Conservation (phyloP, 2,888 invertebrate genomes). For the Leptinotarsa tumamoca region DNA sequence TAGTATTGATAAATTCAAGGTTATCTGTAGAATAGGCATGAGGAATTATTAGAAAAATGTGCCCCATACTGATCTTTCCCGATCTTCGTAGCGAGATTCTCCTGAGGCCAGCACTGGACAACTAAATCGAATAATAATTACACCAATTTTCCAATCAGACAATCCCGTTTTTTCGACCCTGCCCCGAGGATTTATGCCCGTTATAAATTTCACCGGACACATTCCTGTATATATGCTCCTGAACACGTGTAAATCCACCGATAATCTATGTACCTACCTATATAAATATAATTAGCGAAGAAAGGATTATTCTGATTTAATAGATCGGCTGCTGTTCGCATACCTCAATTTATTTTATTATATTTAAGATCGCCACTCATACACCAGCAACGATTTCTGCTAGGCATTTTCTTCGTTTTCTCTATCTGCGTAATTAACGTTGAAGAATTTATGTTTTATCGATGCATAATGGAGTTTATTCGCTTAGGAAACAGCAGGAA, state of each 20-base stretch:
- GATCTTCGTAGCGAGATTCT: neutral
- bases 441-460: slow-evolving; percentile 52
- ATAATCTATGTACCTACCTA: slow-evolving; percentile 44
- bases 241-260: slow-evolving; percentile 43
- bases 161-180: neutral
- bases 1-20: too few species aligned
- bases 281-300: slow-evolving; percentile 48
- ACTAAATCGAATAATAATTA: slow-evolving; percentile 16
- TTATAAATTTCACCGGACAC: slow-evolving; percentile 18
- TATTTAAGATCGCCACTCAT: slow-evolving; percentile 34
- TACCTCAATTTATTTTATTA: slow-evolving; percentile 40
- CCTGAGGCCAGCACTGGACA: neutral
- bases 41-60: too few species aligned
- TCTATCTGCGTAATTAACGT: slow-evolving; percentile 50
- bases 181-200: slow-evolving; percentile 19
- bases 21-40: too few species aligned
- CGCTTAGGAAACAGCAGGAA: slow-evolving; percentile 52
- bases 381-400: slow-evolving; percentile 19
- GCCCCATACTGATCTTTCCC: too few species aligned
- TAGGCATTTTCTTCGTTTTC: slow-evolving; percentile 29
- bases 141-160: slow-evolving; percentile 24
- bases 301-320: slow-evolving; percentile 49
- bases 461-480: slow-evolving; percentile 51
- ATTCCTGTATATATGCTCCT: slow-evolving; percentile 28
- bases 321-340: slow-evolving; percentile 43